A percentile compares a stretch with the other conserved stretches of the same genome.
These are phyloP conservation scores for Tupiocoris notatus DNA, from an alignment of 2,888 invertebrate species.

Conservation along the genomic window DNA sequence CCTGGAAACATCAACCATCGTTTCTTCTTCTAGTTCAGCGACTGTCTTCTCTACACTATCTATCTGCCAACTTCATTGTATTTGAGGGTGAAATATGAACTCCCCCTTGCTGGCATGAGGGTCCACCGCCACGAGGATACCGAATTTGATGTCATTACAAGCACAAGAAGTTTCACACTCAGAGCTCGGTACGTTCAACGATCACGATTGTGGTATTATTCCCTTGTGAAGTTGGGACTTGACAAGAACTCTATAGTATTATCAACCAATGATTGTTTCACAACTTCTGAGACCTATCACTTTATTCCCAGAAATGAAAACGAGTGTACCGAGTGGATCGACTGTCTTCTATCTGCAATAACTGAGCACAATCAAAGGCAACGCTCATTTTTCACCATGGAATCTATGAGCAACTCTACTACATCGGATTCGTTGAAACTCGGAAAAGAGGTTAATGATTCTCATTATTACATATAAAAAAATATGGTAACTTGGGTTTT, in stretches of 20 bases:
- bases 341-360: slow-evolving; percentile 56
- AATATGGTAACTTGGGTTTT: no score
- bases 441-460: slow-evolving; percentile 53
- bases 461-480: no score
- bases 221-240: no score
- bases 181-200: slow-evolving; percentile 56
- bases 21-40: slow-evolving; percentile 54
- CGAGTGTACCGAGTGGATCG: slow-evolving; percentile 59
- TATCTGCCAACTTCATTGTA: slow-evolving; percentile 53
- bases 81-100: slow-evolving; percentile 56
- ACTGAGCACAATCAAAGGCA: slow-evolving; percentile 55
- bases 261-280: no score
- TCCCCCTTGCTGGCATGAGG: slow-evolving; percentile 59
- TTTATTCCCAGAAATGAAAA: slow-evolving; percentile 53
- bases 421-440: slow-evolving; percentile 51
- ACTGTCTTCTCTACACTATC: slow-evolving; percentile 56
- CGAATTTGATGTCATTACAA: slow-evolving; percentile 60
- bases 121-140: slow-evolving; percentile 54
- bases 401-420: slow-evolving; percentile 40
- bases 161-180: slow-evolving; percentile 59
- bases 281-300: no score
- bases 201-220: no score
- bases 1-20: no score
- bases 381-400: slow-evolving; percentile 49
- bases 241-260: no score